These are phyloP conservation scores for Siphamia tubifer DNA, from an alignment of 2,113 vertebrate genomes.

Conservation along the genomic window DNA sequence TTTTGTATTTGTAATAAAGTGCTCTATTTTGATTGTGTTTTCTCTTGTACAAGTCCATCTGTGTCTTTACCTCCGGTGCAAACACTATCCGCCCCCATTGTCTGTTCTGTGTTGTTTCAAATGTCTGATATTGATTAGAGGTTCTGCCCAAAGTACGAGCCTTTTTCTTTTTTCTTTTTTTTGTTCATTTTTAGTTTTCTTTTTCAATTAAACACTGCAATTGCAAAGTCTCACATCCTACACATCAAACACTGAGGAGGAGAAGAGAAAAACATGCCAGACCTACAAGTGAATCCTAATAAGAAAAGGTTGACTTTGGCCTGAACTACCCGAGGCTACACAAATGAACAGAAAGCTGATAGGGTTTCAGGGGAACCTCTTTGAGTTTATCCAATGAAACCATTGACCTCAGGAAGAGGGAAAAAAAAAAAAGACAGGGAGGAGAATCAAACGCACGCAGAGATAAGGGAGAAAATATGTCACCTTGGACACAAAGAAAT, in stretches of 20 bases:
- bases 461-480: background rate
- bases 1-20: conserved; percentile 77
- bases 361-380: conserved; percentile 29
- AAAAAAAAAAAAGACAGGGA: too few species aligned
- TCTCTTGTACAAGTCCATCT: background rate
- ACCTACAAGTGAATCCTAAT: conserved; percentile 46
- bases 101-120: background rate
- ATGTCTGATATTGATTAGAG: conserved; percentile 38
- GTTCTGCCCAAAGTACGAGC: conserved; percentile 2
- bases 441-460: background rate
- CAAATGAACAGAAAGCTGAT: conserved; percentile 45
- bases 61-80: background rate
- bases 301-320: conserved; percentile 54
- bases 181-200: conserved; percentile 35
- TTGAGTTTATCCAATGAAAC: conserved; percentile 51
- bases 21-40: conserved; percentile 44
- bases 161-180: conserved; percentile 18
- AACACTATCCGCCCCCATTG: background rate
- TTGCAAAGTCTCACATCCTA: conserved; percentile 33
- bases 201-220: conserved; percentile 32
- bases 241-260: conserved; percentile 13
- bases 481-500: background rate
- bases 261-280: conserved; percentile 34
- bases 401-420: conserved; percentile 40
- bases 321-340: conserved; percentile 24